Evolutionary conservation across 2,888 invertebrate species (phyloP), one percentile per base, ranked within the genome.

Genomic region (Furcula furcula): DNA sequence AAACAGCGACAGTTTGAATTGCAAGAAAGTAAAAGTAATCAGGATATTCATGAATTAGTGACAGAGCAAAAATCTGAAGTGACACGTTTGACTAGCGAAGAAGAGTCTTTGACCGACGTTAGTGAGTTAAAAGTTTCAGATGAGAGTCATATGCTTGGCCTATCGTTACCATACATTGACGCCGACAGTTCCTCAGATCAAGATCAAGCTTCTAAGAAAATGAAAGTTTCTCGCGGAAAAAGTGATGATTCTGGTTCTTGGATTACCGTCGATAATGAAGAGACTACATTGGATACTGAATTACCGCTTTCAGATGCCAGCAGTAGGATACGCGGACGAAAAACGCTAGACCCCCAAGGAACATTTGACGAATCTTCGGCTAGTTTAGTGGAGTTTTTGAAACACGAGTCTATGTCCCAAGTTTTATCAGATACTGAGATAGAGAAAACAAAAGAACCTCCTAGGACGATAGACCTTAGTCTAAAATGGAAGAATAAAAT

Each of bases 171-270:
- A 21, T 89, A 79, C 25, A 90, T 91, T 26, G 89, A 90, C 43
- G 87, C 87, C 16, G 89, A 91, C 55, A 87, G 91, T 79, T 80
- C 90, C 49, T 78, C 85, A 56, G 80, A 89, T 45, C 87, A 86
- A 64, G 87, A 87, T 41, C 84, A 80, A 42, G 65, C 53, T 32
- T 76, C 76, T 5, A 81, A 67, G 27, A 74, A 69, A 41, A 40
- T 47, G 0, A 78, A 69, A 40, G 50, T 85, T 6, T 51, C 56
- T 19, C 89, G 92, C 2, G 92, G 91, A 40, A 84, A 86, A 55
- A 93, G 93, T 50, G 93, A 93, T 65, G 93, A 93, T 60, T 92
- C 93, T 0, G 91, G 90, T 1, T 93, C 93, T 1, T 93, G 92
- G 91, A 86, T 92, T 49, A 92, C 93, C 0, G 90, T 91, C 2